Evolutionary conservation across 2,888 invertebrate genomes (phyloP).

Genomic region (Eupithecia abbreviata): DNA sequence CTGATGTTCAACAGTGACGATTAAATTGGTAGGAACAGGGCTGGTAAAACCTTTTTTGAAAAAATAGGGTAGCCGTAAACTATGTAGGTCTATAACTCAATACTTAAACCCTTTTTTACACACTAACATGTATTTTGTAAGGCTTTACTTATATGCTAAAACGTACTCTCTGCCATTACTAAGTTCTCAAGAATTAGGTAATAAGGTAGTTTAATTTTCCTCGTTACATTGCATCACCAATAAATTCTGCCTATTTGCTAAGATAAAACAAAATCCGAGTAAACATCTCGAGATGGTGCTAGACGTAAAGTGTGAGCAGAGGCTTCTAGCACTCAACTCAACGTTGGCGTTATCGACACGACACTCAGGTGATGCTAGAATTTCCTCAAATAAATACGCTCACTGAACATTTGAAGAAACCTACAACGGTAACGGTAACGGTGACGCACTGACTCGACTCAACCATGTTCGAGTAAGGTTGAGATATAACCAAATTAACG

Average conservation of each 20-base stretch:
- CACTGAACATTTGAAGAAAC: not conserved
- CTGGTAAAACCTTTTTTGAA: not conserved
- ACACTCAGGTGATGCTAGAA: not conserved
- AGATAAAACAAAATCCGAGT: constrained; percentile 14
- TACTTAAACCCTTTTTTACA: too few species aligned
- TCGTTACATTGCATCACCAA: not conserved
- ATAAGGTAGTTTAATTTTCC: not conserved
- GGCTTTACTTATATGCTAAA: not conserved
- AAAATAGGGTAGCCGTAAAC: too few species aligned
- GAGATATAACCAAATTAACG: too few species aligned
- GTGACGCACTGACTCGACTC: too few species aligned
- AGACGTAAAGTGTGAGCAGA: not conserved
- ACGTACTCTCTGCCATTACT: not conserved
- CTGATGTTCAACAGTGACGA: not conserved
- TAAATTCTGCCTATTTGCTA: constrained; percentile 4
- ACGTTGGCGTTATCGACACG: not conserved
- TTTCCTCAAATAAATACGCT: not conserved
- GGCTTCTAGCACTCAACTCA: not conserved
- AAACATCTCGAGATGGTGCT: not conserved
- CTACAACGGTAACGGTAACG: too few species aligned
- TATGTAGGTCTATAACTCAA: not conserved
- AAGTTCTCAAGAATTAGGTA: not conserved
- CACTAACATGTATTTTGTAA: too few species aligned
- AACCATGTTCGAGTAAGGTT: too few species aligned
- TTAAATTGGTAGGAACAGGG: not conserved